A percentile compares a stretch with the other conserved stretches of the same genome.
Evolutionary conservation across 2,888 invertebrate genomes (phyloP).

Genomic region (Drosophila parthenogenetica): DNA sequence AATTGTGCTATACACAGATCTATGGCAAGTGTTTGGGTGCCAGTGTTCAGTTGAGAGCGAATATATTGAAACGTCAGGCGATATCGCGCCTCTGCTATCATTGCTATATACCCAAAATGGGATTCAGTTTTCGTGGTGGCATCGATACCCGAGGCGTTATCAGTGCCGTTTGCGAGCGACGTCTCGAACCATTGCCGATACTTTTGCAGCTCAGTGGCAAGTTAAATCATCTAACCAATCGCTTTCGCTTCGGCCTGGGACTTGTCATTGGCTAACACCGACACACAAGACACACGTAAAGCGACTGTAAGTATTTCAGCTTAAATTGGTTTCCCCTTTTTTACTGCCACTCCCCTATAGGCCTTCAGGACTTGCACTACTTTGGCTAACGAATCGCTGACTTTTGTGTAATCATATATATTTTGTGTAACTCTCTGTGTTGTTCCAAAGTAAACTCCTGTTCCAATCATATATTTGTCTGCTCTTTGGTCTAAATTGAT

Average conservation of each 20-base stretch:
- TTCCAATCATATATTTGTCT: not conserved
- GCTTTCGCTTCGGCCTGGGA: slow-evolving; percentile 46
- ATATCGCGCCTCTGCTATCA: slow-evolving; percentile 41
- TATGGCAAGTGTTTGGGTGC: slow-evolving; percentile 45
- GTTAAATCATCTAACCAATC: slow-evolving; percentile 38
- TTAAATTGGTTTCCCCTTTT: not conserved
- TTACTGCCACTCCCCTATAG: not conserved
- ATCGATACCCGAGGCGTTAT: slow-evolving; percentile 48
- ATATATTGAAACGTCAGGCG: slow-evolving; percentile 39
- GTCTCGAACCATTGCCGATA: slow-evolving; percentile 39
- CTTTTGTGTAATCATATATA: not conserved
- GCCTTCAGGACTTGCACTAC: not conserved
- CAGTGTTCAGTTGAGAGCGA: slow-evolving; percentile 45
- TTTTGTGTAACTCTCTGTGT: not conserved
- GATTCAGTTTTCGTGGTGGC: slow-evolving; percentile 44
- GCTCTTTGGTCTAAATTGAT: not conserved
- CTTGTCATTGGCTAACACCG: slow-evolving; percentile 34
- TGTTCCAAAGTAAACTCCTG: slow-evolving; percentile 7
- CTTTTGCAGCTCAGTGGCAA: slow-evolving; percentile 38
- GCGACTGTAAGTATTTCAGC: not conserved
- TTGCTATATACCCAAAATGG: slow-evolving; percentile 31
- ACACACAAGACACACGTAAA: too few relatives aligned
- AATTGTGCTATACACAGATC: slow-evolving; percentile 46
- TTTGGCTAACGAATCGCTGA: not conserved
- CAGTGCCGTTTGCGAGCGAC: slow-evolving; percentile 46